A percentile compares a stretch with the other conserved stretches of the same genome.
phyloP scores from a whole-genome alignment of 2,888 invertebrate genomes.

The Colletes collaris region DNA sequence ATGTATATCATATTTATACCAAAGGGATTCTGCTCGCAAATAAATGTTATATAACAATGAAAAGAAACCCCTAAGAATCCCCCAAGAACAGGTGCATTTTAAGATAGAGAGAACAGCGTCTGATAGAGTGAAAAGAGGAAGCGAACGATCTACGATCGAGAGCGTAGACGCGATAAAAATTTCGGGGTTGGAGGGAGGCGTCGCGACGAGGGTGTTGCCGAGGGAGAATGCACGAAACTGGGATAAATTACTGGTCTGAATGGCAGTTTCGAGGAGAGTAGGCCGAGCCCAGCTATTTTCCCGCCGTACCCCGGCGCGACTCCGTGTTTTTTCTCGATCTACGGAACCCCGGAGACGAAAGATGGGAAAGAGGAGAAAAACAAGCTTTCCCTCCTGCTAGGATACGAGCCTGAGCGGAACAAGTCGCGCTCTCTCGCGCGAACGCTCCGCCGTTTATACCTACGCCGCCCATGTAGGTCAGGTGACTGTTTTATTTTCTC shows the following conservation, averaged over 20 bases:
- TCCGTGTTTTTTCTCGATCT: conserved; percentile 33
- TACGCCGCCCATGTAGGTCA: conserved; percentile 62
- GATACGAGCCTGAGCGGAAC: conserved; percentile 45
- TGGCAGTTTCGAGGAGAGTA: conserved; percentile 54
- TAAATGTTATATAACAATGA: too few species aligned
- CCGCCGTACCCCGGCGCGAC: conserved; percentile 39
- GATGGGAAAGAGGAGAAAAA: conserved; percentile 22
- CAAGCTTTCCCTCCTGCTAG: conserved; percentile 17
- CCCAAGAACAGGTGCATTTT: too few species aligned
- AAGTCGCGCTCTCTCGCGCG: conserved; percentile 53
- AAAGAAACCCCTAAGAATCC: too few species aligned
- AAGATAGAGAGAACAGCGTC: too few species aligned
- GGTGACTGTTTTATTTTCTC: conserved; percentile 58
- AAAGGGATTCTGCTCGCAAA: too few species aligned
- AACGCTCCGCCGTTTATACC: conserved; percentile 58
- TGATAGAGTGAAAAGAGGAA: too few species aligned
- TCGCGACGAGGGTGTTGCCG: conserved; percentile 27
- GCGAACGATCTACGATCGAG: neutral
- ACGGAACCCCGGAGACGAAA: neutral
- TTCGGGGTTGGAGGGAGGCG: conserved; percentile 24
- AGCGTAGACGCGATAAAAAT: neutral
- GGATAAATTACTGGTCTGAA: conserved; percentile 72
- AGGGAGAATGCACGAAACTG: conserved; percentile 65
- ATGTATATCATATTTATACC: too few species aligned
- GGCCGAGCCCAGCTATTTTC: conserved; percentile 50